Conservation (phyloP, 2,888 invertebrate species). For the Drosophila seclusa region DNA sequence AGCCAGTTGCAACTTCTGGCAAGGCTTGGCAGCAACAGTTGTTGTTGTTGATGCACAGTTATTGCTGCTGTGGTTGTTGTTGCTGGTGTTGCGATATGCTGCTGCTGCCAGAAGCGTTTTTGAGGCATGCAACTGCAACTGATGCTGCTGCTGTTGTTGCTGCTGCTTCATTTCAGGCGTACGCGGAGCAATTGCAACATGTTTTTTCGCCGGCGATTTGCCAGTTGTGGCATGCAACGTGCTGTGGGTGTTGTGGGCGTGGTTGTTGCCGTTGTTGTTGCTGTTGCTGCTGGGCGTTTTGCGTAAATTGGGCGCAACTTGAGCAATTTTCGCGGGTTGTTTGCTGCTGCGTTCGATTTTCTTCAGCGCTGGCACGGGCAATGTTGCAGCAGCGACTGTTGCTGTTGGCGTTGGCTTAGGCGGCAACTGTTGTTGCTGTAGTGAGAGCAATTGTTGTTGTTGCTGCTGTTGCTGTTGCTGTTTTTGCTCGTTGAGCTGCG, state of each 20-base stretch:
- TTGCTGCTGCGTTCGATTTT: slow-evolving; percentile 84
- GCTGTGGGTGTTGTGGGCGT: slow-evolving; percentile 77
- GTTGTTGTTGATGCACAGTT: slow-evolving; percentile 23
- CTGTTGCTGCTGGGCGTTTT: slow-evolving; percentile 81
- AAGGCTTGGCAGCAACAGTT: slow-evolving; percentile 43
- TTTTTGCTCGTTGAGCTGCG: slow-evolving; percentile 81
- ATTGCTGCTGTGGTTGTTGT: slow-evolving; percentile 25
- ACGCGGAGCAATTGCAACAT: slow-evolving; percentile 85
- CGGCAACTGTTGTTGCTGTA: slow-evolving; percentile 32
- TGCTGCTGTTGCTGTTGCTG: slow-evolving; percentile 63
- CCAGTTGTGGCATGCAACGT: slow-evolving; percentile 63
- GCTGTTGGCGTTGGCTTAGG: slow-evolving; percentile 42
- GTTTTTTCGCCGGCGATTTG: slow-evolving; percentile 84
- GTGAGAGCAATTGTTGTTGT: slow-evolving; percentile 33
- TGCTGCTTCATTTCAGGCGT: slow-evolving; percentile 83
- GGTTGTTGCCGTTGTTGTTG: slow-evolving; percentile 59
- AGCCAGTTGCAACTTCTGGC: slow-evolving; percentile 49
- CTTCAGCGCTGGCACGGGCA: slow-evolving; percentile 83
- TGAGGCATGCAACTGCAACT: slow-evolving; percentile 51
- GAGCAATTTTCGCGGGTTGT: slow-evolving; percentile 84
- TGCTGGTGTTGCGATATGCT: slow-evolving; percentile 36
- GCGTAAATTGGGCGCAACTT: slow-evolving; percentile 84
- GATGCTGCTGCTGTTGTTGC: slow-evolving; percentile 70
- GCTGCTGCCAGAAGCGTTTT: slow-evolving; percentile 49
- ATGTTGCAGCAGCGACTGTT: slow-evolving; percentile 39